Conservation (phyloP, 2,113 vertebrate species). For the Erythrolamprus reginae region DNA sequence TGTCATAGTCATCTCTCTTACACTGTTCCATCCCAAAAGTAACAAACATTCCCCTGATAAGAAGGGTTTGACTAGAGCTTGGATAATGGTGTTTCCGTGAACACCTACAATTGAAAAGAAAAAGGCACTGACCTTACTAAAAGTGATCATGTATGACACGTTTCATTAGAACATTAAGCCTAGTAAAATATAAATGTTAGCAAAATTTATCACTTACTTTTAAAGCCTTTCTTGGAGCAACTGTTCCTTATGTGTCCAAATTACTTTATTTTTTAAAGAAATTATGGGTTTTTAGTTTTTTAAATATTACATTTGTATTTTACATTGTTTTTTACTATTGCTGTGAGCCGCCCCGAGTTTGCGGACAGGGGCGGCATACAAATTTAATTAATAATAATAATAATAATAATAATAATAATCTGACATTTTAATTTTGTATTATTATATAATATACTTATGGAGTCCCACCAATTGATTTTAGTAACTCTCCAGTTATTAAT, state of each 20-base stretch:
- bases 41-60: constrained; percentile 90
- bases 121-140: not conserved
- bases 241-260: no score
- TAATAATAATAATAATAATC: no score
- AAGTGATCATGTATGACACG: not conserved
- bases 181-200: not conserved
- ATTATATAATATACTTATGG: not conserved
- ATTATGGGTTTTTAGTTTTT: no score
- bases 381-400: no score
- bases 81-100: constrained; percentile 91
- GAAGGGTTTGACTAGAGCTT: constrained; percentile 79
- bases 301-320: no score
- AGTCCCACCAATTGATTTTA: not conserved
- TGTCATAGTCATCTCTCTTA: constrained; percentile 90
- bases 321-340: no score
- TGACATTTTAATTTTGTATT: not conserved
- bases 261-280: no score
- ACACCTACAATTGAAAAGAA: constrained; percentile 63
- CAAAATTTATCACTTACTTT: not conserved
- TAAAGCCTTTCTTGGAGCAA: not conserved
- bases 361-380: no score
- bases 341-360: no score
- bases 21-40: constrained; percentile 94
- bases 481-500: not conserved
- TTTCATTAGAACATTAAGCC: not conserved